Conservation (phyloP, 2,888 invertebrate species). For the Heliconius ismenius region DNA sequence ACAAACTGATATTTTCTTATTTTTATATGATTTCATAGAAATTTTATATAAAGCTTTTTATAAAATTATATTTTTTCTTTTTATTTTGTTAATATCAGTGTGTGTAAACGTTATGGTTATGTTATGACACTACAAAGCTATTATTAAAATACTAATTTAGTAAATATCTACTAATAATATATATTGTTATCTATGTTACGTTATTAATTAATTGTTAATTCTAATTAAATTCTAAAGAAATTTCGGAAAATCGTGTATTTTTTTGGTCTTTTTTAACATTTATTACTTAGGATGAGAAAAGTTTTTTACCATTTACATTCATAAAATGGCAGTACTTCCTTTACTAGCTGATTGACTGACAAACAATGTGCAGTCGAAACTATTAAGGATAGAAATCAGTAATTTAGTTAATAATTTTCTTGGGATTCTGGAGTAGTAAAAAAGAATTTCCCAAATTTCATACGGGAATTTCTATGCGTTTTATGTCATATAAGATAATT, state of each 20-base stretch:
- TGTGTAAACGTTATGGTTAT: slow-evolving; percentile 60
- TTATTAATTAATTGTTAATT: no score
- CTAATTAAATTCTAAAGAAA: neutral
- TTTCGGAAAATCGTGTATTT: neutral
- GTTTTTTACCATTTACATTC: neutral
- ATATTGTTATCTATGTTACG: neutral
- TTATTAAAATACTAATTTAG: slow-evolving; percentile 1
- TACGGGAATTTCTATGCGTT: neutral
- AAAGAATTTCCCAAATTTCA: neutral
- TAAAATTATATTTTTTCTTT: neutral
- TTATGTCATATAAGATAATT: neutral
- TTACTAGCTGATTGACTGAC: neutral
- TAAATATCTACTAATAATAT: neutral
- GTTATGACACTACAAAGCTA: slow-evolving; percentile 55
- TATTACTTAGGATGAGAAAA: neutral
- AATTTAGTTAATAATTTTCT: neutral
- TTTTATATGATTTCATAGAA: neutral
- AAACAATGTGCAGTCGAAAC: neutral
- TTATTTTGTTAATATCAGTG: slow-evolving; percentile 50
- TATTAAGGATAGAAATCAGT: neutral
- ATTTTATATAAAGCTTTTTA: neutral
- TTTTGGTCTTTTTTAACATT: neutral
- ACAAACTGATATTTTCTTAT: slow-evolving; percentile 57
- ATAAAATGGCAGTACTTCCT: neutral
- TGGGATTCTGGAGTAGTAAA: neutral